Evolutionary conservation across 2,888 invertebrate genomes (phyloP).

Genomic region (Eupithecia vulgata): DNA sequence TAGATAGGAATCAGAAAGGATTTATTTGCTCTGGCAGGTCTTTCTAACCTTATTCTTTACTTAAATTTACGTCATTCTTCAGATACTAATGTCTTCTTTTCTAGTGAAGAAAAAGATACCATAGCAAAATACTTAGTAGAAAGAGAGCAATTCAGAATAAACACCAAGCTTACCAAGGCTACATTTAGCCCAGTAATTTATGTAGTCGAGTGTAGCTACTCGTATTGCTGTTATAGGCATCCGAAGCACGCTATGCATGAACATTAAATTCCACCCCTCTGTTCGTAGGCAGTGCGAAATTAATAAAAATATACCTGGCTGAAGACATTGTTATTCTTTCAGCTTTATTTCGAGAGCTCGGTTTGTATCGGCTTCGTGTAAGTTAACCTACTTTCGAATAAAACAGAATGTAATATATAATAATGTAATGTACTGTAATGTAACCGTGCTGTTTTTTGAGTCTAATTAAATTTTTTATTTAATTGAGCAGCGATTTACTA

Average conservation of each 20-base stretch:
- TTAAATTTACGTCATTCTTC: neutral
- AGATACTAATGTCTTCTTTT: neutral
- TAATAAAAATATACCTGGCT: slow-evolving; percentile 25
- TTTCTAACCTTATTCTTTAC: neutral
- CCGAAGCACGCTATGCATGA: slow-evolving; percentile 43
- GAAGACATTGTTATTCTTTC: slow-evolving; percentile 16
- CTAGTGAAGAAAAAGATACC: neutral
- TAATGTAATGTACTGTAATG: too few relatives aligned
- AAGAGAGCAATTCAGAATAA: neutral
- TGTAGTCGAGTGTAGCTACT: slow-evolving; percentile 14
- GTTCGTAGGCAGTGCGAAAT: slow-evolving; percentile 28
- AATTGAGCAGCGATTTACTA: too few relatives aligned
- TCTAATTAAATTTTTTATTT: too few relatives aligned
- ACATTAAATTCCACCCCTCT: slow-evolving; percentile 42
- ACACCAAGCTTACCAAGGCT: neutral
- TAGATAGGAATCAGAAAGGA: too few relatives aligned
- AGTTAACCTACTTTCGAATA: neutral
- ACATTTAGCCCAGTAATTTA: slow-evolving; percentile 1
- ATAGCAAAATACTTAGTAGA: neutral
- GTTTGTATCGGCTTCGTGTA: neutral
- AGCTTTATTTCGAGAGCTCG: slow-evolving; percentile 3
- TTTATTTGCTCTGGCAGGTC: neutral
- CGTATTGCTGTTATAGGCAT: slow-evolving; percentile 42
- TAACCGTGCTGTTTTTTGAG: too few relatives aligned
- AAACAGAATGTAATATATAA: too few relatives aligned